These are phyloP conservation scores for Danio tinwini DNA, from an alignment of 2,797 vertebrate genomes.

Conservation along the genomic window DNA sequence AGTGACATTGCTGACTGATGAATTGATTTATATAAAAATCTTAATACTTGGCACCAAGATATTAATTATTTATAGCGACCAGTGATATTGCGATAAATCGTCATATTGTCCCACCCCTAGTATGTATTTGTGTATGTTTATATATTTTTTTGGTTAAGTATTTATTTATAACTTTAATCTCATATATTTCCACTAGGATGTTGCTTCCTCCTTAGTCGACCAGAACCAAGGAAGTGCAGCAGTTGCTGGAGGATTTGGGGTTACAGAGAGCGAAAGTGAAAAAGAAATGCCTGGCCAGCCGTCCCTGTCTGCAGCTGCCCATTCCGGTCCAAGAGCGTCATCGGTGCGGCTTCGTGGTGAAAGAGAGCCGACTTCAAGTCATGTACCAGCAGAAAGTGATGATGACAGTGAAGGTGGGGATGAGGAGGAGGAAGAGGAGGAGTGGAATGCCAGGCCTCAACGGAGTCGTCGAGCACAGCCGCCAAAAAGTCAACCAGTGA, in stretches of 20 bases:
- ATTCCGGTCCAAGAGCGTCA: conserved; percentile 68
- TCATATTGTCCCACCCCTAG: no score
- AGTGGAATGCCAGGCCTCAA: conserved; percentile 70
- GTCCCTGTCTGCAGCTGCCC: conserved; percentile 52
- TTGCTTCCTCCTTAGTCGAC: conserved; percentile 65
- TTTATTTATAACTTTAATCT: no score
- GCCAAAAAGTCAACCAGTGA: conserved; percentile 66
- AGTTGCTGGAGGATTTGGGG: conserved; percentile 67
- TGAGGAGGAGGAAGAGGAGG: conserved; percentile 74
- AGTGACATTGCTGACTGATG: no score
- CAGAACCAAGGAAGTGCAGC: conserved; percentile 71
- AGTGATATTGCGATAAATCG: no score
- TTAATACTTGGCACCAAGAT: no score
- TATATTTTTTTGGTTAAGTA: not conserved
- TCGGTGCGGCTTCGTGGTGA: conserved; percentile 66
- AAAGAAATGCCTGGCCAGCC: conserved; percentile 70
- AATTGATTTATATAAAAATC: no score
- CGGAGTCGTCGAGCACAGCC: conserved; percentile 71
- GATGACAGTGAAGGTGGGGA: conserved; percentile 77
- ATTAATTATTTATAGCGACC: no score
- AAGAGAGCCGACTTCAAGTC: conserved; percentile 68
- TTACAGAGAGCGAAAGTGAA: conserved; percentile 63
- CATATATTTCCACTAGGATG: conserved; percentile 69
- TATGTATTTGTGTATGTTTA: no score
- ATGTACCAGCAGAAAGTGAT: conserved; percentile 72